These are phyloP conservation scores for Fulica atra DNA, from an alignment of 2,113 vertebrate genomes.

Conservation along the genomic window DNA sequence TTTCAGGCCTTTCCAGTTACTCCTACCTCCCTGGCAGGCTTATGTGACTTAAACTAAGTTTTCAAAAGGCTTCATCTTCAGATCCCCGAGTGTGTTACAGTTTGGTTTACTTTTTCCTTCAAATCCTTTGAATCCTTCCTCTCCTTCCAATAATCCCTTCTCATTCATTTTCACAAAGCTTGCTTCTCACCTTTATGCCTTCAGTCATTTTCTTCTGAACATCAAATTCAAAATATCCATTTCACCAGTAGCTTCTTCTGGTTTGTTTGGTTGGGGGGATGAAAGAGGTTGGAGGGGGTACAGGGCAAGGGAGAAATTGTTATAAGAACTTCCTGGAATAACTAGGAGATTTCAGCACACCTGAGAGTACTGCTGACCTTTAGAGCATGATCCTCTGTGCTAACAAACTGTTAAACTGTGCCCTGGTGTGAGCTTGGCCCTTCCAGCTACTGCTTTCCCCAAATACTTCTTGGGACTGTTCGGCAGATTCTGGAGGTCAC, in stretches of 20 bases:
- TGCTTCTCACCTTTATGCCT: background rate
- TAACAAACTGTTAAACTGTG: slow-evolving; percentile 11
- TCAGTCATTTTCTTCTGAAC: background rate
- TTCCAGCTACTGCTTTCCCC: background rate
- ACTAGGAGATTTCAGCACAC: background rate
- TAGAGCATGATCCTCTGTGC: background rate
- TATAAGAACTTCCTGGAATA: background rate
- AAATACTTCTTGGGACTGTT: background rate
- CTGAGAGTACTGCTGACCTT: slow-evolving; percentile 16
- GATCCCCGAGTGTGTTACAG: background rate
- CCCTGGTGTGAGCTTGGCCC: background rate
- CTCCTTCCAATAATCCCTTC: background rate
- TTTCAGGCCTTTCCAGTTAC: background rate
- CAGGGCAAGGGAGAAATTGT: background rate
- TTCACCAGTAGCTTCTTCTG: background rate
- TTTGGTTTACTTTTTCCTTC: background rate
- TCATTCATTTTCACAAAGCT: background rate
- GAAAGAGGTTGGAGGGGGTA: background rate
- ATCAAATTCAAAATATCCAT: background rate
- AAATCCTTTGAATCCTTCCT: background rate
- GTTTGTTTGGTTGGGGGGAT: background rate
- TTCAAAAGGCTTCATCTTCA: background rate
- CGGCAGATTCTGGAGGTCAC: background rate
- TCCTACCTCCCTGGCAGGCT: background rate
- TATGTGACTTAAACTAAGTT: background rate